Percentiles rank a stretch among this genome's conserved stretches.
phyloP scores from a whole-genome alignment of 2,113 vertebrate species.

The Psilopogon haemacephalus region DNA sequence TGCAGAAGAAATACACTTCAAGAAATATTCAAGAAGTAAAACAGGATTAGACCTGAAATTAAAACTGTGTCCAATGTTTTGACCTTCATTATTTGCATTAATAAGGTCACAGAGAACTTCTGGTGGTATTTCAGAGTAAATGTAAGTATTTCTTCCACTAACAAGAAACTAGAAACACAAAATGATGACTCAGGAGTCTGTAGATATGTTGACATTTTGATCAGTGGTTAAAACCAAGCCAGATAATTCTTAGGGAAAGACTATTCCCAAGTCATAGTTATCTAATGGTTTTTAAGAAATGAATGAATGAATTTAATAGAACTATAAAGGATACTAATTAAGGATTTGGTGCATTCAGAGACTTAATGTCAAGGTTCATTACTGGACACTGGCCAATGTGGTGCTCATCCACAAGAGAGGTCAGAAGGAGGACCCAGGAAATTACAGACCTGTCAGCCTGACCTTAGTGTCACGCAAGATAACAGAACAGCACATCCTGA shows the following conservation, averaged over 20 bases:
- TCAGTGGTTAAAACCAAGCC: neutral
- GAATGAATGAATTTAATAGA: neutral
- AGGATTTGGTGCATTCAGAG: neutral
- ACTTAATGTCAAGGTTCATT: too few relatives aligned
- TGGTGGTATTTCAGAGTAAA: neutral
- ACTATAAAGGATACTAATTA: neutral
- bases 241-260: neutral
- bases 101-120: neutral
- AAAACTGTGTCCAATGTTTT: neutral
- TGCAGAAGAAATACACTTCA: neutral
- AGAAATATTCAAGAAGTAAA: neutral
- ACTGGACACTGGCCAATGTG: too few relatives aligned
- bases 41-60: neutral
- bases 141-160: neutral
- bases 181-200: neutral
- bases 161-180: neutral
- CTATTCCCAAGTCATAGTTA: neutral
- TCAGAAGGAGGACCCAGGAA: too few relatives aligned
- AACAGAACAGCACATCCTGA: too few relatives aligned
- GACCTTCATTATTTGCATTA: neutral
- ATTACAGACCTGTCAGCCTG: too few relatives aligned
- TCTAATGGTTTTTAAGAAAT: neutral
- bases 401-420: too few relatives aligned
- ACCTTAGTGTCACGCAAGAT: too few relatives aligned
- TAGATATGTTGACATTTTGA: neutral